Evolutionary conservation across 2,888 invertebrate genomes (phyloP).

Genomic region (Cheilosia variabilis): DNA sequence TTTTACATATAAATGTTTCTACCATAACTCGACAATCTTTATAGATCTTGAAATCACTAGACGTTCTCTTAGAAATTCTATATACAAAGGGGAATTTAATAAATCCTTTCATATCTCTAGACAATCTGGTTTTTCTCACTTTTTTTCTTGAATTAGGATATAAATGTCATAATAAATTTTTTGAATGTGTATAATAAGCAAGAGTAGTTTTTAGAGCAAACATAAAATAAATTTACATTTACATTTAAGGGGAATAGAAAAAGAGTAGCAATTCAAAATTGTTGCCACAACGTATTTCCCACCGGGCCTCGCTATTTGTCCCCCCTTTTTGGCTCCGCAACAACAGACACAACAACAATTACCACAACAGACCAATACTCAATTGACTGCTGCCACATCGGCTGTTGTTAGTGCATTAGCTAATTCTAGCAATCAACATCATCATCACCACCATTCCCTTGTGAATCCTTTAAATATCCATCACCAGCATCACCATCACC

Average conservation of each 20-base stretch:
- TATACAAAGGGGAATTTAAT: not conserved
- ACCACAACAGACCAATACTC: constrained; percentile 64
- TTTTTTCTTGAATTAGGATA: constrained; percentile 37
- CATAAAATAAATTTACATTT: constrained; percentile 10
- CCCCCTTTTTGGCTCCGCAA: constrained; percentile 78
- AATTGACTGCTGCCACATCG: constrained; percentile 66
- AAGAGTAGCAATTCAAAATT: constrained; percentile 71
- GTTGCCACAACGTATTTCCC: constrained; percentile 79
- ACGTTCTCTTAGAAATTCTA: constrained; percentile 14
- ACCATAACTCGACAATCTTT: constrained; percentile 54
- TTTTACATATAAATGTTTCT: constrained; percentile 62
- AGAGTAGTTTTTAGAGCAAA: constrained; percentile 64
- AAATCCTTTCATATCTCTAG: constrained; percentile 26
- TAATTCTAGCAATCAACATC: constrained; percentile 67
- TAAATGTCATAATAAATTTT: constrained; percentile 48
- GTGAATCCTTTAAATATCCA: constrained; percentile 70
- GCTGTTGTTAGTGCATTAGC: constrained; percentile 71
- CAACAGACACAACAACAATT: constrained; percentile 64
- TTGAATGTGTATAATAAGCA: constrained; percentile 72
- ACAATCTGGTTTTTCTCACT: constrained; percentile 41
- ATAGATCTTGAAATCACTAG: constrained; percentile 19
- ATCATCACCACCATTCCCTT: constrained; percentile 63
- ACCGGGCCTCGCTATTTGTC: constrained; percentile 79
- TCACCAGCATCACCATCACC: constrained; percentile 58
- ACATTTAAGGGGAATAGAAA: constrained; percentile 3